phyloP scores from a whole-genome alignment of 2,888 invertebrate species.

The Adineta ricciae region DNA sequence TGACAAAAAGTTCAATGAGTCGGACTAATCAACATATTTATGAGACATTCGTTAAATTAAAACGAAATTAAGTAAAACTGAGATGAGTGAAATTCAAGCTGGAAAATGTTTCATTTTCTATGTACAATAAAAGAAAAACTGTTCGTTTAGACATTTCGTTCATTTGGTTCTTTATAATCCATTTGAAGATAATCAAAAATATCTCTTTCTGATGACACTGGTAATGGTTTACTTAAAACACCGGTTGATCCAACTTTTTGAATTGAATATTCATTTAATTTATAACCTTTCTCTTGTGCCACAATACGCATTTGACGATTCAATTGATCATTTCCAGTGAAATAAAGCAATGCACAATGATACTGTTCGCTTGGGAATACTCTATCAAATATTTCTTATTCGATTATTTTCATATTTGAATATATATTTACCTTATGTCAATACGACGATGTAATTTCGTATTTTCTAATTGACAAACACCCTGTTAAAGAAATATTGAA shows the following conservation, averaged over 20 bases:
- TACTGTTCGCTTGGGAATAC: conserved; percentile 65
- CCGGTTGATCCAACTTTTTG: conserved; percentile 59
- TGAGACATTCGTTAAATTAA: not conserved
- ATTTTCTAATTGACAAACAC: conserved; percentile 59
- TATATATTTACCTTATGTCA: conserved; percentile 56
- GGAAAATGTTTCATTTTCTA: not conserved
- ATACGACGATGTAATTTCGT: conserved; percentile 56
- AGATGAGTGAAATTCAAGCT: not conserved
- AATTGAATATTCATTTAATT: conserved; percentile 66
- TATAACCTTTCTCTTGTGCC: conserved; percentile 64
- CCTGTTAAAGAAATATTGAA: conserved; percentile 52
- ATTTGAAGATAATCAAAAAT: conserved; percentile 50
- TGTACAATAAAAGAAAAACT: not conserved
- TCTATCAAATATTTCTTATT: conserved; percentile 42
- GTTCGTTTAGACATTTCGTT: conserved; percentile 42
- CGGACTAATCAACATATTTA: not conserved
- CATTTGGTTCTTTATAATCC: conserved; percentile 49
- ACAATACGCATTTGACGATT: conserved; percentile 66
- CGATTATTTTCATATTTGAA: not conserved
- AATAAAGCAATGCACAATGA: conserved; percentile 65
- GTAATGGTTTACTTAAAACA: conserved; percentile 44
- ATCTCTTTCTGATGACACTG: conserved; percentile 51
- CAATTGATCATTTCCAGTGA: conserved; percentile 72
- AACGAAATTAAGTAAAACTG: not conserved
- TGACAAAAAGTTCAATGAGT: too few relatives aligned